Base-by-base conservation (phyloP, 37 sponge, comb jelly and placozoan genomes). In the Agelas oroides region DNA sequence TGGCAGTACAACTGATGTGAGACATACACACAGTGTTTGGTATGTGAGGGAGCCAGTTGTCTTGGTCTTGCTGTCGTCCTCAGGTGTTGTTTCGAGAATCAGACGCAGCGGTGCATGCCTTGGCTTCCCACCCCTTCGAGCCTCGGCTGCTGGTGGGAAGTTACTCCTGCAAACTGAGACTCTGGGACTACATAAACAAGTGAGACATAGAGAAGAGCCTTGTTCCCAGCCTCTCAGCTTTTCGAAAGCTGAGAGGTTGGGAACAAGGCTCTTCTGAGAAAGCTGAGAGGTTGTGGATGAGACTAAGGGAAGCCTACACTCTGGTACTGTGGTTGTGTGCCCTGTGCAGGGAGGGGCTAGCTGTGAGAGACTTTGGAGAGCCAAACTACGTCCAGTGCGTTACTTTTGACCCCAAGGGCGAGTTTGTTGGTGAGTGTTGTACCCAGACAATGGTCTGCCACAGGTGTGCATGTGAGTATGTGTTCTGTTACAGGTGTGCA, bases 101-200 rank as follows among this genome's bases (percentile, higher is more conserved):
- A 52, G 83, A 90, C 75, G 78, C 88, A 15, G 78, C 89, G 38
- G 75, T 97, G 2, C 80, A 88, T 60, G 95, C 94, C 18, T 62
- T 97, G 13, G 89, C 96, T 28, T 60, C 98, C 32, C 95, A 97
- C 66, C 98, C 98, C 31, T 57, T 37, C 20, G 70, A 84, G 53
- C 86, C 92, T 0, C 19, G 87, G 36, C 37, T 95, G 17, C 81
- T 87, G 60, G 80, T 94, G 71, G 97, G 95, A 3, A 92, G 99
- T 53, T 95, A 96, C 78, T 90, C 91, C 41, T 82, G 93, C 24
- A 80, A 64, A 39, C 91, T 98, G 52, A 94, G 96, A 54, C 87
- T 98, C 53, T 98, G 99, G 99, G 90, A 96, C 87, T 98, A 98
- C 64, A 46, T 86, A 19, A 68, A 77, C 37, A 97, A 90, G 96